Evolutionary conservation across 2,888 invertebrate species (phyloP), one percentile per base, ranked within the genome.

Genomic region (Stegana nigrithorax): DNA sequence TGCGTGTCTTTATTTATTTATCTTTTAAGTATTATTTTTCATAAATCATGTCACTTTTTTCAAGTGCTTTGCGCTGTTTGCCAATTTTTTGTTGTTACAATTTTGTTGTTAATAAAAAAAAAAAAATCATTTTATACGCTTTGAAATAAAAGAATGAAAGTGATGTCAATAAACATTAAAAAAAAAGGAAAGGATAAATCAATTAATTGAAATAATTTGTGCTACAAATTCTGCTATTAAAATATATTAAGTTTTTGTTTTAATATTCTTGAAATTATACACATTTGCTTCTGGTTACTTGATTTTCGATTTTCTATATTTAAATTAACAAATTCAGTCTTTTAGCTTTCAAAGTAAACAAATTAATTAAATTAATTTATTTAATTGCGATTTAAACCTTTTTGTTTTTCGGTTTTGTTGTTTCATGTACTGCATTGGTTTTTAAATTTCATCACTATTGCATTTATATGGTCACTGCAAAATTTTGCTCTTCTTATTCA

Each of bases 281-380:
- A n/a, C n/a, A n/a, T n/a, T 29, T 29, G 6, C 59, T 69, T 68
- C 66, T 65, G 60, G 29, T 63, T 53, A 36, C 53, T 59, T 51
- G 32, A 51, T 42, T 68, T 63, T 63, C 63, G 29, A 59, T 61
- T 68, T 73, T 72, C 67, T 73, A n/a, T n/a, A n/a, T 73, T 73
- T 68, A 60, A 56, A 67, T 69, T 78, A 81, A 81, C 81, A 82
- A 81, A 78, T 81, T 81, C 81, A 81, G 81, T 81, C 81, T 81
- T 81, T 80, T 73, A 80, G 80, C 75, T 78, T 78, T 76, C 66
- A 74, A 76, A 69, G 67, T 72, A 80, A 78, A 81, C 78, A 75
- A 79, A 81, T 81, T 79, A 80, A 81, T 81, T 81, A 73, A 81
- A 83, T 82, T 77, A 83, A 83, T 79, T 75, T 78, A 78, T 75